Evolutionary conservation across 1,140 invertebrate genomes (phyloP), one percentile per base, ranked within the genome.

Genomic region (Gryon sp.): DNA sequence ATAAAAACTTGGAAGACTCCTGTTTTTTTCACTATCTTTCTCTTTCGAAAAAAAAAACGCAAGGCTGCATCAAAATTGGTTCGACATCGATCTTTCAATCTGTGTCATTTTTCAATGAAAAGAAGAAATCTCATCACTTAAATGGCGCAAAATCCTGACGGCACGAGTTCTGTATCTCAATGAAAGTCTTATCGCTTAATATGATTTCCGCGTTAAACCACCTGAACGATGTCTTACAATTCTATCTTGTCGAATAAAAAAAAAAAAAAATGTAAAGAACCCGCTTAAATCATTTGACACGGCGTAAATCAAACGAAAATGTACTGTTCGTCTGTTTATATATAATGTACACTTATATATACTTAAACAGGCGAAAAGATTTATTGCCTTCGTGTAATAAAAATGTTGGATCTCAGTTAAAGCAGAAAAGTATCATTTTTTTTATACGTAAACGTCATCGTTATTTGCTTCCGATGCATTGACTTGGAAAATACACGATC

Each of bases 191-290:
- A 73, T 59, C 41, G 41, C 24, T 57, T 63, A 59, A 59, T 63
- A 73, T 63, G 59, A 73, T 65, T 63, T 73, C 43, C 50, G 69
- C 38, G 43, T 46, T 48, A 50, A 73, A 59, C 43, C 48, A 12
- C 41, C 26, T 11, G 24, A 62, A 48, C 36, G 15, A 5, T 19
- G 11, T 62, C 46, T 45, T 70, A 55, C 50, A 55, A 62, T 63
- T 72, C 55, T 63, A 63, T 60, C 50, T 38, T 1, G 4, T 43
- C 14, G 32, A 41, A 72, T 63, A 55, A 72, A 62, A 72, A 19
- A 26, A 6, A 18, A 15, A 55, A 26, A 26, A 48, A 57, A 34
- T 12, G 41, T 19, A n/a, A 15, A 66, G 19, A 26, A 28, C 19
- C 20, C 11, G 8, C 40, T 59, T 34, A 16, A 19, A 41, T 18